A percentile compares a stretch with the other conserved stretches of the same genome.
These are phyloP conservation scores for Seriola rivoliana DNA, from an alignment of 2,113 vertebrate genomes.

Conservation along the genomic window DNA sequence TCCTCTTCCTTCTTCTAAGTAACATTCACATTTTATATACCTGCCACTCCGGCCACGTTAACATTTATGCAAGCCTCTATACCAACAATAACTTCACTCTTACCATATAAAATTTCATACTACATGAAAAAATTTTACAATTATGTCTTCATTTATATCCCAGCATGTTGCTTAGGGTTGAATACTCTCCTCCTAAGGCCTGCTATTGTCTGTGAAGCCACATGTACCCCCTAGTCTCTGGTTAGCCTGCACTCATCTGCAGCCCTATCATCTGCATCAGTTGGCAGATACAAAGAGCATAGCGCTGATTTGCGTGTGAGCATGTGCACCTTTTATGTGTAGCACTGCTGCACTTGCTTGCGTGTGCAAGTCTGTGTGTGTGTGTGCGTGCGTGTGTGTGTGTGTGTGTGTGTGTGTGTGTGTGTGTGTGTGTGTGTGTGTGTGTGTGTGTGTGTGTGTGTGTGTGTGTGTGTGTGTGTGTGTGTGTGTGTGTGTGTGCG, in stretches of 20 bases:
- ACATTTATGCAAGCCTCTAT: not conserved
- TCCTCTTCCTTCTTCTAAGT: not conserved
- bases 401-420: not conserved
- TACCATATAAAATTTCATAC: not conserved
- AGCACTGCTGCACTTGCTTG: slow-evolving; percentile 42
- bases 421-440: not conserved
- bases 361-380: slow-evolving; percentile 11
- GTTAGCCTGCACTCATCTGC: slow-evolving; percentile 72
- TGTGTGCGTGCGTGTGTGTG: slow-evolving; percentile 8
- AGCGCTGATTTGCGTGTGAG: slow-evolving; percentile 68
- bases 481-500: not conserved
- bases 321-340: slow-evolving; percentile 69
- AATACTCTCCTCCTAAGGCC: slow-evolving; percentile 34
- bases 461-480: slow-evolving; percentile 1
- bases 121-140: not conserved
- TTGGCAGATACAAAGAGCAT: slow-evolving; percentile 81
- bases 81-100: not conserved
- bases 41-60: rapidly evolving
- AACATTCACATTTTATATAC: not conserved
- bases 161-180: slow-evolving; percentile 37
- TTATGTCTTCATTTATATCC: slow-evolving; percentile 30
- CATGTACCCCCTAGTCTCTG: slow-evolving; percentile 53
- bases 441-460: slow-evolving; percentile 5
- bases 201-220: slow-evolving; percentile 65
- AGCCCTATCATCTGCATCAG: slow-evolving; percentile 82